Base-by-base conservation (phyloP, 2,113 vertebrate genomes). In the Serinus canaria region DNA sequence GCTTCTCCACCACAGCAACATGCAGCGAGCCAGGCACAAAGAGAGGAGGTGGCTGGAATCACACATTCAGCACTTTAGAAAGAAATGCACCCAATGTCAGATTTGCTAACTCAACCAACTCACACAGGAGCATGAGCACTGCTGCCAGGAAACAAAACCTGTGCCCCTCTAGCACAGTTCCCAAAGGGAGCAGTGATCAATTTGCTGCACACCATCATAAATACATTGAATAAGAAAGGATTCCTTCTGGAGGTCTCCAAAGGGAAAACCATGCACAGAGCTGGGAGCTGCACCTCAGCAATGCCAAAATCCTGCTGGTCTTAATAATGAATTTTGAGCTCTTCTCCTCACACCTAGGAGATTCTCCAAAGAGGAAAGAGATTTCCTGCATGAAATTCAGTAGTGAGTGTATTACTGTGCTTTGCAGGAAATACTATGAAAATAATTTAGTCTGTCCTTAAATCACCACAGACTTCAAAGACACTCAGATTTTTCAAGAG, bases 31-130 rank as follows among this genome's bases (percentile, higher is more conserved):
- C 76, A 58, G 64, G 39, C 87, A 88, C 88, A 85, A 90, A 94
- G 89, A 87, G 80, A 93, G 30, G 64, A 72, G 89, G 73, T 0
- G 1, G 62, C 73, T 46, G 44, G 77, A 94, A 87, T 64, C 69
- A 84, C 62, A 68, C 81, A 75, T 23, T 95, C 90, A 96, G 93
- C 94, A 78, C 83, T 95, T 97, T 9, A n/a, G 52, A 89, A 95
- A 95, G 93, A 92, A 96, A 87, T 46, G 76, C 88, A 81, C n/a
- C 60, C 27, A 35, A 33, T 10, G 55, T 35, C 63, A 68, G 35
- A 90, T 90, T 47, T 88, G 84, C 85, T 77, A 86, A 91, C 72
- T 83, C 90, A 77, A 90, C 64, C 75, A 90, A n/a, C 67, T 79
- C 41, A 84, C 68, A 78, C 35, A 66, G 74, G 7, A 83, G 64